Evolutionary conservation across 2,888 invertebrate species (phyloP).

Genomic region (Drosophila macrospina): DNA sequence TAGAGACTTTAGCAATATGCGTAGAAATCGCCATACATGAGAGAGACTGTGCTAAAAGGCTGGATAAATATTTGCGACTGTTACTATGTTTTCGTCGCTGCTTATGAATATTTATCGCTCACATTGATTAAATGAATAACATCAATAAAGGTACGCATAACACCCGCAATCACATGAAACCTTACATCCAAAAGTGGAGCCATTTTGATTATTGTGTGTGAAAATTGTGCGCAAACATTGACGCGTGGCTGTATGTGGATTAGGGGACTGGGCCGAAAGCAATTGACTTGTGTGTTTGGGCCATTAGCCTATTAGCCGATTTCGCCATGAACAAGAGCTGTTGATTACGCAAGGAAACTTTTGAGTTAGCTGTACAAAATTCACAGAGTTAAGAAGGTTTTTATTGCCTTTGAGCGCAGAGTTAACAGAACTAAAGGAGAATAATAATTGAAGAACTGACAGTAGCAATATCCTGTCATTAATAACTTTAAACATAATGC

Average conservation of each 20-base stretch:
- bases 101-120: slow-evolving; percentile 62
- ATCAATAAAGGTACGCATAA: slow-evolving; percentile 34
- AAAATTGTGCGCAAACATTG: slow-evolving; percentile 60
- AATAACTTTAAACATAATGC: too few relatives aligned
- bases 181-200: slow-evolving; percentile 45
- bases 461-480: too few relatives aligned
- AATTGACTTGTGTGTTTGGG: slow-evolving; percentile 21
- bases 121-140: slow-evolving; percentile 58
- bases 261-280: slow-evolving; percentile 25
- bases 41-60: slow-evolving; percentile 51
- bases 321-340: slow-evolving; percentile 51
- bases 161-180: slow-evolving; percentile 57
- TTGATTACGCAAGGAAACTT: slow-evolving; percentile 11
- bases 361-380: slow-evolving; percentile 48
- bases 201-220: slow-evolving; percentile 54
- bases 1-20: slow-evolving; percentile 52
- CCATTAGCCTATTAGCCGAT: slow-evolving; percentile 43
- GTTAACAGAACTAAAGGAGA: too few relatives aligned
- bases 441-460: too few relatives aligned
- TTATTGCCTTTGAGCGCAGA: too few relatives aligned
- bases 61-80: slow-evolving; percentile 49
- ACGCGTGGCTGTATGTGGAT: slow-evolving; percentile 55
- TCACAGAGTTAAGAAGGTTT: too few relatives aligned
- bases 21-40: slow-evolving; percentile 25
- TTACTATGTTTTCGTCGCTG: slow-evolving; percentile 44